Conservation (phyloP, 2,888 invertebrate genomes). For the Tipula helvola region DNA sequence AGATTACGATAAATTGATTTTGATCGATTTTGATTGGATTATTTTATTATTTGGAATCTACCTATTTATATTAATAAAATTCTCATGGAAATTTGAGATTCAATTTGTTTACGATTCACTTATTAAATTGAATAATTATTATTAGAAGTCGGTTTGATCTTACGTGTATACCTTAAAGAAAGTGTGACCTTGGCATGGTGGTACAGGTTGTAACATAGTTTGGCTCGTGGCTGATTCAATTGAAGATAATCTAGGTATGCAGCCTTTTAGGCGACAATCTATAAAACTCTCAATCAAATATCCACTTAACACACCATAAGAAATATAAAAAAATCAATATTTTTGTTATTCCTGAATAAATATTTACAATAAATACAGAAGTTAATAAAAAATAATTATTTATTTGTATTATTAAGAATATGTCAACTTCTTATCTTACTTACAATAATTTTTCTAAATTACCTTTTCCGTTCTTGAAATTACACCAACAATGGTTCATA, state of each 20-base stretch:
- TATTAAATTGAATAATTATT: neutral
- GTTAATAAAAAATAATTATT: neutral
- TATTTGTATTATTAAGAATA: neutral
- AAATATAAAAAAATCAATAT: neutral
- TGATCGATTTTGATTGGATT: neutral
- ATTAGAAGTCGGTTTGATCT: neutral
- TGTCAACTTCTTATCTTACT: neutral
- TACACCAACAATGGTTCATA: neutral
- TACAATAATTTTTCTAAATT: neutral
- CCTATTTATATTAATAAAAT: neutral
- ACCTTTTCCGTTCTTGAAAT: neutral
- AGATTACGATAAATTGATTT: neutral
- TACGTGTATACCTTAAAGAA: neutral
- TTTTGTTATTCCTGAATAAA: neutral
- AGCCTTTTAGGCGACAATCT: neutral
- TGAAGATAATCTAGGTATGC: neutral
- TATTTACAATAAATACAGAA: neutral
- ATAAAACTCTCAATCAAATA: neutral
- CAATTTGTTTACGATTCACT: neutral
- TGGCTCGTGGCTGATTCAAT: neutral
- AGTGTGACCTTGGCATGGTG: neutral
- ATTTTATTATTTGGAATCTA: neutral
- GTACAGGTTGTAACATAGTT: neutral
- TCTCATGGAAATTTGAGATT: neutral
- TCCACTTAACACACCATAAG: neutral